Percentiles rank a stretch among this genome's conserved stretches.
These are phyloP conservation scores for Polypterus senegalus DNA, from an alignment of 2,113 vertebrate genomes.

Conservation along the genomic window DNA sequence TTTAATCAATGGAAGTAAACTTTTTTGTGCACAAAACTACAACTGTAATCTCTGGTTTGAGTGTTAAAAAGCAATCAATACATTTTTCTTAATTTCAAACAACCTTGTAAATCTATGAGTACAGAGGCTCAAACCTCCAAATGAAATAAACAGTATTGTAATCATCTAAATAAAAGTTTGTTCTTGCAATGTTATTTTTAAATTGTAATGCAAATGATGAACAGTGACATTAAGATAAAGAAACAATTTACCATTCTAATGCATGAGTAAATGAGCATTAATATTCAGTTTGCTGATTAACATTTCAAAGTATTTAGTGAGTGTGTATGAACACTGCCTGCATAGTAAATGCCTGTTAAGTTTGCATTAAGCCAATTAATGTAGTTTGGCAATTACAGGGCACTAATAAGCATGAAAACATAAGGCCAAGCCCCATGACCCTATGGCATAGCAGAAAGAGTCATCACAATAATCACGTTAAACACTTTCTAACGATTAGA, in stretches of 20 bases:
- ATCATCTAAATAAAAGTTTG: too few species aligned
- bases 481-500: too few species aligned
- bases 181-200: not conserved
- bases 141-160: too few species aligned
- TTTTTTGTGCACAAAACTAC: too few species aligned
- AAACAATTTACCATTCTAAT: not conserved
- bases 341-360: not conserved
- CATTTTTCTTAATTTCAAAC: too few species aligned
- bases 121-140: too few species aligned
- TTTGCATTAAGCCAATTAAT: not conserved
- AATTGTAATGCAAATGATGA: not conserved
- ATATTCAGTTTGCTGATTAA: not conserved
- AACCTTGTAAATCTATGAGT: too few species aligned
- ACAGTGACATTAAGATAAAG: not conserved
- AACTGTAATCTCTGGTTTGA: too few species aligned
- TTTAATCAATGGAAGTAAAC: too few species aligned
- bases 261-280: not conserved
- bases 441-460: not conserved
- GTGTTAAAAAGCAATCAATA: too few species aligned
- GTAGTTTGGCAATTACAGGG: not conserved
- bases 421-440: not conserved
- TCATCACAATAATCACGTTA: not conserved
- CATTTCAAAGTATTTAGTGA: not conserved
- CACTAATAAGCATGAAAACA: not conserved
- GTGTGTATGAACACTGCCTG: not conserved